These are phyloP conservation scores for Heliornis fulica DNA, from an alignment of 2,113 vertebrate species.

Conservation along the genomic window DNA sequence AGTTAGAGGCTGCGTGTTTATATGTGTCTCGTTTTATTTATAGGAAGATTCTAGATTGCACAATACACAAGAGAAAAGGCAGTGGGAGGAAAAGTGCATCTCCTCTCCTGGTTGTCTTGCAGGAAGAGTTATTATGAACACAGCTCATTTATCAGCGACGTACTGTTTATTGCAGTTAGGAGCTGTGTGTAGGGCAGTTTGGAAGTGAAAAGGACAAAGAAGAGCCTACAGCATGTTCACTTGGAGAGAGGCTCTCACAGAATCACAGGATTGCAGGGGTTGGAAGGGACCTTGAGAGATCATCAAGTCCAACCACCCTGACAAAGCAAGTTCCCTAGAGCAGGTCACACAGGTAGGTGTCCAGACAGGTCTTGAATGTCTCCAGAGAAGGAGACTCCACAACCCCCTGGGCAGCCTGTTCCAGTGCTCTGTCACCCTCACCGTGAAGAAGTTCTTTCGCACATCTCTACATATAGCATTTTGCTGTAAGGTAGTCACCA, in stretches of 20 bases:
- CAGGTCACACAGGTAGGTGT: too few relatives aligned
- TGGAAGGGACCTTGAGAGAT: too few relatives aligned
- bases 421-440: too few relatives aligned
- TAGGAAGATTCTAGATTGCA: background rate
- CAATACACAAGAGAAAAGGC: background rate
- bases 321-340: too few relatives aligned
- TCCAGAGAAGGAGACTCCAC: too few relatives aligned
- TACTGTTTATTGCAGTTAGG: background rate
- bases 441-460: too few relatives aligned
- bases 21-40: conserved; percentile 1
- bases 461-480: too few relatives aligned
- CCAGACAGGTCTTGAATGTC: too few relatives aligned
- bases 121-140: background rate
- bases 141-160: background rate
- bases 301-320: too few relatives aligned
- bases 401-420: too few relatives aligned
- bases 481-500: background rate
- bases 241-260: background rate
- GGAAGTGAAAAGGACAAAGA: background rate
- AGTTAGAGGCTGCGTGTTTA: background rate
- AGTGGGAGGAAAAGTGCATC: background rate
- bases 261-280: too few relatives aligned
- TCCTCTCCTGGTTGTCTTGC: background rate
- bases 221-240: background rate
- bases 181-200: background rate